A percentile compares a stretch with the other conserved stretches of the same genome.
phyloP scores from a whole-genome alignment of 2,113 vertebrate genomes.

The Orycteropus afer region DNA sequence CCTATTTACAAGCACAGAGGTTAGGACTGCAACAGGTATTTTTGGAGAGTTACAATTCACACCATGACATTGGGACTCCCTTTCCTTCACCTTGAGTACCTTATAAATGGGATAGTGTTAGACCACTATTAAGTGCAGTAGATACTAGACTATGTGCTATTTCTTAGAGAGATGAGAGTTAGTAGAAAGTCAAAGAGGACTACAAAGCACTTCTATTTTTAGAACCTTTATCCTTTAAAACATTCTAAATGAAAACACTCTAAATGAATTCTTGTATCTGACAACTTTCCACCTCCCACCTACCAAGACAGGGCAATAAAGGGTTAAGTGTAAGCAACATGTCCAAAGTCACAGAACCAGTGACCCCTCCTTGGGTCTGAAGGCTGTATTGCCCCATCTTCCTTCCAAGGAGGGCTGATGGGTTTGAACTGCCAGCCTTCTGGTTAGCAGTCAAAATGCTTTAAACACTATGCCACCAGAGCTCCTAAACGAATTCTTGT shows the following conservation, averaged over 20 bases:
- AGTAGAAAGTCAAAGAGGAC: background rate
- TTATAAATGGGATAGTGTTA: background rate
- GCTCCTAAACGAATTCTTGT: background rate
- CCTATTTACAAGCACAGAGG: too few species aligned
- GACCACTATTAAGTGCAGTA: background rate
- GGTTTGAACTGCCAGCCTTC: too few species aligned
- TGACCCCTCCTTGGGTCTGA: too few species aligned
- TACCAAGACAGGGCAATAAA: background rate
- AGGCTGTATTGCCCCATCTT: too few species aligned
- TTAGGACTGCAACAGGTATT: too few species aligned
- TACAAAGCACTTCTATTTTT: background rate
- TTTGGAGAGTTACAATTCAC: too few species aligned
- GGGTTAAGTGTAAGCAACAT: background rate
- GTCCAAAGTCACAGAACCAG: background rate
- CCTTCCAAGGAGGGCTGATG: too few species aligned
- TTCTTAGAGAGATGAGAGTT: background rate
- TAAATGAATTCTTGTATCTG: background rate
- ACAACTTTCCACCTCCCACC: accelerated
- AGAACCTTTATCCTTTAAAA: background rate
- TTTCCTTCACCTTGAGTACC: background rate
- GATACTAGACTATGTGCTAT: background rate
- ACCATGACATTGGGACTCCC: background rate
- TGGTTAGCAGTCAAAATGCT: too few species aligned
- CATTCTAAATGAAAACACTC: background rate
- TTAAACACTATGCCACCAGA: too few species aligned